Percentiles rank a stretch among this genome's conserved stretches.
These are phyloP conservation scores for Crotalus tigris DNA, from an alignment of 2,113 vertebrate species.

Conservation along the genomic window DNA sequence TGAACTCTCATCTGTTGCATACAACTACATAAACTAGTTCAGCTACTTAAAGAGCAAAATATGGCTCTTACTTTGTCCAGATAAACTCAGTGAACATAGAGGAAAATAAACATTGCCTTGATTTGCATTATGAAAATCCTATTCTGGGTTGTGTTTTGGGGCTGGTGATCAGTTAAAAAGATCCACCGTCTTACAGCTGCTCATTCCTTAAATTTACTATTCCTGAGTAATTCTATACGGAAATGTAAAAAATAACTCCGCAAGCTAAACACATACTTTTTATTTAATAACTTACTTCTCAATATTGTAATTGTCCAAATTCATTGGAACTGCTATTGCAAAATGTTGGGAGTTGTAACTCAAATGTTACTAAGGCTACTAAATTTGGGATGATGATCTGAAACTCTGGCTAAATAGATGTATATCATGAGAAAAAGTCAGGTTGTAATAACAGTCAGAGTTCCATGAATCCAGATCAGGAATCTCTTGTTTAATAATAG, in stretches of 20 bases:
- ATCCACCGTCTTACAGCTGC: not conserved
- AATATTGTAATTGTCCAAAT: not conserved
- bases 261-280: not conserved
- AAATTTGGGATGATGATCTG: not conserved
- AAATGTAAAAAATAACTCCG: not conserved
- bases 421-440: conserved; percentile 20
- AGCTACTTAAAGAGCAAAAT: not conserved
- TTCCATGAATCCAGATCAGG: not conserved
- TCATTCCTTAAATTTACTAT: not conserved
- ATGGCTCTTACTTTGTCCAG: not conserved
- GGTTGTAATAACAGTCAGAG: not conserved
- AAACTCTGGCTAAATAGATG: not conserved
- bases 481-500: not conserved
- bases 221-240: not conserved
- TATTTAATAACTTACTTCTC: not conserved
- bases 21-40: not conserved
- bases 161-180: not conserved
- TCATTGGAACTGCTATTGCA: not conserved
- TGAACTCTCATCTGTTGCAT: not conserved
- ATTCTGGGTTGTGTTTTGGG: not conserved
- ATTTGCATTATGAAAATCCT: not conserved
- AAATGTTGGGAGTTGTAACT: not conserved
- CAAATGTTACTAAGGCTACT: not conserved
- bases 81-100: not conserved
- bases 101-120: not conserved